Evolutionary conservation across 2,888 invertebrate genomes (phyloP), one percentile per base, ranked within the genome.

Genomic region (Mesochorus sp.): DNA sequence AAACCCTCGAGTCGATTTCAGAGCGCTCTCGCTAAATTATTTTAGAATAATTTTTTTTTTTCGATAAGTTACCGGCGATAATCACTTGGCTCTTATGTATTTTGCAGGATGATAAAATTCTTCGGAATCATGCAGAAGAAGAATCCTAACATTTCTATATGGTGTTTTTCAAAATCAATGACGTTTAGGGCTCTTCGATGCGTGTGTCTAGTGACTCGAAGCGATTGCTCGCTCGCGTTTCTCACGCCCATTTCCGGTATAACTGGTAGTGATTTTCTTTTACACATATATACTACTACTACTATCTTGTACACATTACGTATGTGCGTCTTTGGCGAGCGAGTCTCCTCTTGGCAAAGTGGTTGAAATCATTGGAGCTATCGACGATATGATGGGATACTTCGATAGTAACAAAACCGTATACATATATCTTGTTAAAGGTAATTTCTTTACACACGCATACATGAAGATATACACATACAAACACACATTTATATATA

Each of bases 231-330:
- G 62, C 39, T 70, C 70, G n/a, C n/a, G 42, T 70, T 78, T 78
- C 78, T 78, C 78, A 74, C 78, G 78, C 78, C 73, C 73, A 68
- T 70, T 74, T 78, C 78, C 78, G 78, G 74, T 70, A 59, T 61
- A 61, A 67, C 61, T 72, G 61, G 67, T 72, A 55, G 37, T 59
- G n/a, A n/a, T 74, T 42, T 37, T 8, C 14, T 12, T 47, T 21
- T 37, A 12, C 28, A 24, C 24, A 42, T 53, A 51, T 12, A 34
- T 4, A 44, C 12, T 14, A n/a, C n/a, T n/a, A n/a, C n/a, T n/a
- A n/a, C n/a, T n/a, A n/a, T n/a, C n/a, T n/a, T n/a, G n/a, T n/a
- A n/a, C n/a, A n/a, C n/a, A n/a, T n/a, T 12, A 14, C n/a, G 12
- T 42, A 37, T 12, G 26, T 14, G 37, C 31, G 42, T 8, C 19